These are phyloP conservation scores for Prochilodus magdalenae DNA, from an alignment of 2,113 vertebrate species.

Conservation along the genomic window DNA sequence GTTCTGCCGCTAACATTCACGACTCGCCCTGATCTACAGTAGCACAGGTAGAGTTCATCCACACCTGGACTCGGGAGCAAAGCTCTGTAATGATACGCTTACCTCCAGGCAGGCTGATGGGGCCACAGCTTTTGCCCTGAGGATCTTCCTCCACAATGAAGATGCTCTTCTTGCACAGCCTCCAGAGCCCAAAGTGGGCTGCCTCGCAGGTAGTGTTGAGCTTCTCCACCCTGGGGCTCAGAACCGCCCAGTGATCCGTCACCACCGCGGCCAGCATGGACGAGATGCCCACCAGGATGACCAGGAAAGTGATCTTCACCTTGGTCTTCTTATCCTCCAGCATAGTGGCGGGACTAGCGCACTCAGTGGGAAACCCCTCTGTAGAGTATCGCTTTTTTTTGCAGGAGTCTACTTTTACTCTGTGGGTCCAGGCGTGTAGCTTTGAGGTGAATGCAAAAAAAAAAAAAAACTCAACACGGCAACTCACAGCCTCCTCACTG, in stretches of 20 bases:
- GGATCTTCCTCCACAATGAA: slow-evolving; percentile 73
- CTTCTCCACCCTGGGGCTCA: slow-evolving; percentile 84
- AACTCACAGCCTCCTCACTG: slow-evolving; percentile 44
- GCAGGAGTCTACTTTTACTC: neutral
- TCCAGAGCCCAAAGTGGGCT: slow-evolving; percentile 95
- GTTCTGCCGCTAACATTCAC: neutral
- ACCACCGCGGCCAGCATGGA: slow-evolving; percentile 87
- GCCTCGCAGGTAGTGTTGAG: slow-evolving; percentile 86
- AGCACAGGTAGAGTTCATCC: neutral
- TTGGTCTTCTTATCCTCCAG: slow-evolving; percentile 82
- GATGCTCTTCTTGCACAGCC: slow-evolving; percentile 88
- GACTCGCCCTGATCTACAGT: slow-evolving; percentile 1
- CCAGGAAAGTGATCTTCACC: slow-evolving; percentile 85
- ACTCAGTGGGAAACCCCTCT: neutral
- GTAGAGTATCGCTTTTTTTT: neutral
- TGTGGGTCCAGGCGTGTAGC: neutral
- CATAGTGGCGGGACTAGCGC: slow-evolving; percentile 70
- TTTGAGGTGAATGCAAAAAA: neutral
- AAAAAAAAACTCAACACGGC: slow-evolving; percentile 2
- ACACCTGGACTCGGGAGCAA: neutral
- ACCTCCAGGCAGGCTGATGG: slow-evolving; percentile 91
- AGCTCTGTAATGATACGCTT: slow-evolving; percentile 52
- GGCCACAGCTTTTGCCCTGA: slow-evolving; percentile 82
- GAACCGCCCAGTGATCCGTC: slow-evolving; percentile 94
- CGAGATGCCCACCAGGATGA: slow-evolving; percentile 85